Base-by-base conservation (phyloP, 2,797 vertebrate species). In the Myiothlypis chrysogaster region DNA sequence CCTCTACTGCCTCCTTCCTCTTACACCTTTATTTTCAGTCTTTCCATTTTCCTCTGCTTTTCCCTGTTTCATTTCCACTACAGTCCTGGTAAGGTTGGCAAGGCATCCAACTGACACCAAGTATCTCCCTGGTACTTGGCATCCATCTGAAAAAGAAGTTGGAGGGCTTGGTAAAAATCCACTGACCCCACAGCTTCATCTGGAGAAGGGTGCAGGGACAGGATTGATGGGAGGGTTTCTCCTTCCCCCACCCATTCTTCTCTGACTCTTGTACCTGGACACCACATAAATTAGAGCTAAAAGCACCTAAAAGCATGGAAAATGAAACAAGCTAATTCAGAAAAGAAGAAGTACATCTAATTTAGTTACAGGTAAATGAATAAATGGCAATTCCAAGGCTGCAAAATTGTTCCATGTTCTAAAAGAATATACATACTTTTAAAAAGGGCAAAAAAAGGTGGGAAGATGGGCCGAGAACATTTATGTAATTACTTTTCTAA, bases 161-260 rank as follows among this genome's bases (percentile, higher is more conserved):
- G 1, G 25, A 87, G n/a, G 14, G 64, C 27, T 63, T 27, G 34
- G 27, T n/a, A 52, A 75, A 89, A 87, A 87, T 15, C 22, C 35
- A 73, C 28, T 22, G 3, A 6, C 8, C 12, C 60, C 8, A 2
- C 0, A 1, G 8, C 6, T 70, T 63, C 6, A 2, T 27, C 53
- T 34, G 1, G 1, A 55, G 9, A 9, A 4, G 27, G 7, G 3
- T 44, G 12, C 35, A 66, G 24, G n/a, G 30, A 55, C 4, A 8
- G 49, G 37, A 44, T 24, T 82, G 37, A 65, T 8, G 6, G n/a
- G 8, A 59, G 23, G 34, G 71, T 28, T 82, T 46, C 43, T 57
- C 43, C 78, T 59, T 70, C n/a, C 43, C 35, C 43, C 17, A 47
- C 8, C 18, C 14, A 8, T 7, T n/a, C 28, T 37, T 46, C 53